phyloP scores from a whole-genome alignment of 2,797 vertebrate genomes.

The Moxostoma hubbsi region DNA sequence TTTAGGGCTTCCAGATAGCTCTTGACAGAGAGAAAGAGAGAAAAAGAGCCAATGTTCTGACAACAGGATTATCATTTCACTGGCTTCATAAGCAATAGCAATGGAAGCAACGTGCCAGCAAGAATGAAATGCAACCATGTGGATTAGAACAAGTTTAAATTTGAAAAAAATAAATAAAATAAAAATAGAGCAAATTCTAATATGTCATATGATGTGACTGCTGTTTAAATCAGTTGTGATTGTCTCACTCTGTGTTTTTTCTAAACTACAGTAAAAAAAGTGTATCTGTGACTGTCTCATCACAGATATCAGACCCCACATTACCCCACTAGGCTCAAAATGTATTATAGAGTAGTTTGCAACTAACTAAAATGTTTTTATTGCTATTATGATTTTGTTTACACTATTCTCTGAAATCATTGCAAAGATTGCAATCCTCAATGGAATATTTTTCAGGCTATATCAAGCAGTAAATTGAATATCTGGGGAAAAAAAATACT shows the following conservation, averaged over 20 bases:
- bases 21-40: slow-evolving; percentile 48
- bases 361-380: background rate
- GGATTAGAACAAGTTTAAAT: slow-evolving; percentile 39
- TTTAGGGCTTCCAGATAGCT: slow-evolving; percentile 61
- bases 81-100: slow-evolving; percentile 34
- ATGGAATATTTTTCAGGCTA: background rate
- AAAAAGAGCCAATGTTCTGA: slow-evolving; percentile 11
- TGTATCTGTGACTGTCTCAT: background rate
- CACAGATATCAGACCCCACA: slow-evolving; percentile 19
- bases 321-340: slow-evolving; percentile 17
- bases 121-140: slow-evolving; percentile 41
- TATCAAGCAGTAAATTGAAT: slow-evolving; percentile 1
- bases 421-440: background rate
- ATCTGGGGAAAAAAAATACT: no score
- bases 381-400: slow-evolving; percentile 1
- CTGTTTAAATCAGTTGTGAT: slow-evolving; percentile 19
- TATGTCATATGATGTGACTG: slow-evolving; percentile 25
- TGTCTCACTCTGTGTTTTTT: slow-evolving; percentile 22
- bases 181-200: slow-evolving; percentile 47
- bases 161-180: slow-evolving; percentile 45
- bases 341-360: slow-evolving; percentile 3
- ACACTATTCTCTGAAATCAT: background rate
- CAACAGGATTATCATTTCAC: slow-evolving; percentile 39
- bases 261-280: slow-evolving; percentile 1
- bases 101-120: slow-evolving; percentile 34